Evolutionary conservation across 2,888 invertebrate genomes (phyloP).

Genomic region (Caenorhabditis virilis): DNA sequence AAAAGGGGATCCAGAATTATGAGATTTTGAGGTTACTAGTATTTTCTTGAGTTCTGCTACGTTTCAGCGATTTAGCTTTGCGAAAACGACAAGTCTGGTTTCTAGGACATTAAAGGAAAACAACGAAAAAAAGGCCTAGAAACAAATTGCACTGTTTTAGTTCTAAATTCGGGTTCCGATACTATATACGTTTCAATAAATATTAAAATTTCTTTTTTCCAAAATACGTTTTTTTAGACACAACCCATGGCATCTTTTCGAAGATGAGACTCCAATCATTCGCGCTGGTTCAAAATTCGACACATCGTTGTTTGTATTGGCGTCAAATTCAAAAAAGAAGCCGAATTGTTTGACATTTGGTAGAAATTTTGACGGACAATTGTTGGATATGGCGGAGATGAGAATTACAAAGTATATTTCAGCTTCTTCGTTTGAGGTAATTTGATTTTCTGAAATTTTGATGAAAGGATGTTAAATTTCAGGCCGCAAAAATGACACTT

Average conservation of each 20-base stretch:
- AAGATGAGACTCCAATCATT: conserved; percentile 83
- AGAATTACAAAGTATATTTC: conserved; percentile 84
- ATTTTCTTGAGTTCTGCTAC: too few relatives aligned
- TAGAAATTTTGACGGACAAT: conserved; percentile 84
- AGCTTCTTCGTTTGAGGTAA: conserved; percentile 57
- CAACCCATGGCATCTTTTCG: conserved; percentile 85
- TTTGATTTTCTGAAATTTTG: neutral
- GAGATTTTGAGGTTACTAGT: too few relatives aligned
- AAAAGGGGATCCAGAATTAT: too few relatives aligned
- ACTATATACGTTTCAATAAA: neutral
- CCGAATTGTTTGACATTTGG: conserved; percentile 69
- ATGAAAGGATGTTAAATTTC: too few relatives aligned
- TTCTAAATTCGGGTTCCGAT: too few relatives aligned
- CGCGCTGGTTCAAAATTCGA: conserved; percentile 77
- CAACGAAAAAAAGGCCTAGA: neutral
- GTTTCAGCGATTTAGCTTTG: neutral
- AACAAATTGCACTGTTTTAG: neutral
- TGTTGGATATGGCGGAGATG: conserved; percentile 94
- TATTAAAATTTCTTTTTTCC: neutral
- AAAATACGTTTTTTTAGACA: conserved; percentile 49
- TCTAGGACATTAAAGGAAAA: neutral
- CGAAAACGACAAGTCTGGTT: neutral
- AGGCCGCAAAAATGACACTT: conserved; percentile 77
- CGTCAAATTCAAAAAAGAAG: conserved; percentile 86
- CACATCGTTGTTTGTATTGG: conserved; percentile 86